phyloP scores from a whole-genome alignment of 2,888 invertebrate species.

The Diogma glabrata region DNA sequence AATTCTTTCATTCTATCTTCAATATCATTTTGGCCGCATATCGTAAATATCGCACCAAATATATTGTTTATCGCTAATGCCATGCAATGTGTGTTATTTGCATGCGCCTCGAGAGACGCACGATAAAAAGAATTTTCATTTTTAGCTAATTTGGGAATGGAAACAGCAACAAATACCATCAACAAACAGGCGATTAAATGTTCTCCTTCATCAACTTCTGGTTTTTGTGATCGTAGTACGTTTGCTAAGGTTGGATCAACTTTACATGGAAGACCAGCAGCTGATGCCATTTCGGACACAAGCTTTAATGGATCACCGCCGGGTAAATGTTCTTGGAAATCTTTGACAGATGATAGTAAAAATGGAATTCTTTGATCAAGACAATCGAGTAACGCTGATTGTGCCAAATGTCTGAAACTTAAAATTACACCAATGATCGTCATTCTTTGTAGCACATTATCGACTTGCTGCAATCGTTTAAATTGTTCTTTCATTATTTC shows the following conservation, averaged over 20 bases:
- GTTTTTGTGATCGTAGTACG: conserved; percentile 79
- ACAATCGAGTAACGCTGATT: conserved; percentile 87
- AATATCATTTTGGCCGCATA: conserved; percentile 91
- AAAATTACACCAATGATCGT: conserved; percentile 96
- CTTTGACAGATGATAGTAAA: conserved; percentile 84
- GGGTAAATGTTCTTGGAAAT: conserved; percentile 86
- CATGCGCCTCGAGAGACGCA: conserved; percentile 81
- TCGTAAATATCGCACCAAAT: conserved; percentile 92
- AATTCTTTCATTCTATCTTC: conserved; percentile 98
- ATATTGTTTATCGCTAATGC: conserved; percentile 92
- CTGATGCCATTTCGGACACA: conserved; percentile 95
- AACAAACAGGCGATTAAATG: conserved; percentile 87
- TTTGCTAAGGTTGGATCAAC: conserved; percentile 91
- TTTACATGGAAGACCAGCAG: conserved; percentile 86
- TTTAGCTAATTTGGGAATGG: conserved; percentile 86
- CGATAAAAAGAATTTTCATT: conserved; percentile 82
- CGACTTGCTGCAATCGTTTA: conserved; percentile 78
- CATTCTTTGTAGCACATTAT: conserved; percentile 92
- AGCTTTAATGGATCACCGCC: conserved; percentile 81
- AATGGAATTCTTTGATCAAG: conserved; percentile 92
- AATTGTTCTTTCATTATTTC: conserved; percentile 97
- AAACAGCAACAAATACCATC: conserved; percentile 98
- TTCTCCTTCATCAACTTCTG: conserved; percentile 81
- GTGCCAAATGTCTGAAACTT: conserved; percentile 87
- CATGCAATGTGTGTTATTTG: conserved; percentile 99